Evolutionary conservation across 2,888 invertebrate species (phyloP), one percentile per base, ranked within the genome.

Genomic region (Trichacis sp.): DNA sequence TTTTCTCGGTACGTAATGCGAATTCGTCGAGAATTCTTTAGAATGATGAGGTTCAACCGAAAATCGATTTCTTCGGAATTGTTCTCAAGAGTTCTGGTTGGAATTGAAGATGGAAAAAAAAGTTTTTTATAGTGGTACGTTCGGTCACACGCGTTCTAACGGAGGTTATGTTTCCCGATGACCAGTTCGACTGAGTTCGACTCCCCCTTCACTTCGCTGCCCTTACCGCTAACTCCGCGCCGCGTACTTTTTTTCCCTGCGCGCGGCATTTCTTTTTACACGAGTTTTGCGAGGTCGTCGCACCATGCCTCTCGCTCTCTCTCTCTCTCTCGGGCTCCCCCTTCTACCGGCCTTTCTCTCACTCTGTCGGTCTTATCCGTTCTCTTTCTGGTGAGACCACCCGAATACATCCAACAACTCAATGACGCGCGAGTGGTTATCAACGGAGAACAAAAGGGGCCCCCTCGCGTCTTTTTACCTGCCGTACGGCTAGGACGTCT

Each of bases 281-380:
- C 50, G 57, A 61, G 54, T 62, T 62, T 62, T 45, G 66, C 66
- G 66, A 66, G 66, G 66, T 66, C 66, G 66, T 62, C 66, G 66
- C 49, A 62, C 66, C 56, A 55, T 55, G 62, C 52, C 47, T 66
- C 58, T 55, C 66, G 43, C 48, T 48, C 9, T 30, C 15, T 30
- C 17, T 33, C 29, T 19, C 20, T 12, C 57, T 42, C 43, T 43
- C 57, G 43, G 42, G 47, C 36, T 6, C 12, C 48, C 40, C 47
- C 17, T 47, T 18, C 48, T 15, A 11, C 14, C 52, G 11, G 17
- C 42, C 24, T 15, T n/a, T n/a, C 30, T 52, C 33, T 19, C 53
- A 18, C 19, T 54, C 46, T 47, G 43, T 54, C 52, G 54, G 17
- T 19, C 43, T 19, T 42, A 15, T 17, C 42, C 42, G 42, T 42